phyloP scores from a whole-genome alignment of 2,113 vertebrate genomes.

The Tautogolabrus adspersus region DNA sequence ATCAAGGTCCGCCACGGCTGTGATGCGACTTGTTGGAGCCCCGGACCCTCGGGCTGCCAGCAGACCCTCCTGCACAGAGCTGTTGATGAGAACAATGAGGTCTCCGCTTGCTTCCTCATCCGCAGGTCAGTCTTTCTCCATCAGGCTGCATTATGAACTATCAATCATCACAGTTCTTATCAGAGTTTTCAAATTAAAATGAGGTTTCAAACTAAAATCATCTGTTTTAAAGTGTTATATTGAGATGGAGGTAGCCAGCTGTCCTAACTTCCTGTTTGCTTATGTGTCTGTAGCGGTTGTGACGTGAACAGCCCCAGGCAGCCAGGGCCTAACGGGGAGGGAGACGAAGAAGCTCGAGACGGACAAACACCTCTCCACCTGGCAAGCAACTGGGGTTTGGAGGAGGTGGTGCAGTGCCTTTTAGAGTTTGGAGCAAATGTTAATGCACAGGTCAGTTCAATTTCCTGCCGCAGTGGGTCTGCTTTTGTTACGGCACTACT shows the following conservation, averaged over 20 bases:
- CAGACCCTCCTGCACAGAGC: slow-evolving; percentile 96
- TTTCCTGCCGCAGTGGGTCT: not conserved
- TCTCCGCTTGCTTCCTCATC: slow-evolving; percentile 93
- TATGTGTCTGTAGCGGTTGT: slow-evolving; percentile 86
- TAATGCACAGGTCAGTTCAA: slow-evolving; percentile 90
- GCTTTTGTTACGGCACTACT: no score
- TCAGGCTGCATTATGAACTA: no score
- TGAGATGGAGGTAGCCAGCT: not conserved
- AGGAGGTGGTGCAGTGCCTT: slow-evolving; percentile 97
- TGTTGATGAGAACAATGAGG: slow-evolving; percentile 95
- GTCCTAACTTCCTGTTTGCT: not conserved
- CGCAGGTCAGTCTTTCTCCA: slow-evolving; percentile 87
- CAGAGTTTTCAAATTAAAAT: no score
- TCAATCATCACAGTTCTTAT: no score
- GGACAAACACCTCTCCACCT: slow-evolving; percentile 95
- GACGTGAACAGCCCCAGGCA: slow-evolving; percentile 93
- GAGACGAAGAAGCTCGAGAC: slow-evolving; percentile 95
- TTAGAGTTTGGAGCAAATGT: slow-evolving; percentile 97
- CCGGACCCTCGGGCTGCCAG: slow-evolving; percentile 91
- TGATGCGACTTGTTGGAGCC: slow-evolving; percentile 93
- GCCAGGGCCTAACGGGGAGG: slow-evolving; percentile 93
- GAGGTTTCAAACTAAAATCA: no score
- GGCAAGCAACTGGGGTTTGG: slow-evolving; percentile 94
- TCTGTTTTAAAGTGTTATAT: not conserved
- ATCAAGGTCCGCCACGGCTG: slow-evolving; percentile 95